Conservation (phyloP, 2,113 vertebrate genomes). For the Anser cygnoides region DNA sequence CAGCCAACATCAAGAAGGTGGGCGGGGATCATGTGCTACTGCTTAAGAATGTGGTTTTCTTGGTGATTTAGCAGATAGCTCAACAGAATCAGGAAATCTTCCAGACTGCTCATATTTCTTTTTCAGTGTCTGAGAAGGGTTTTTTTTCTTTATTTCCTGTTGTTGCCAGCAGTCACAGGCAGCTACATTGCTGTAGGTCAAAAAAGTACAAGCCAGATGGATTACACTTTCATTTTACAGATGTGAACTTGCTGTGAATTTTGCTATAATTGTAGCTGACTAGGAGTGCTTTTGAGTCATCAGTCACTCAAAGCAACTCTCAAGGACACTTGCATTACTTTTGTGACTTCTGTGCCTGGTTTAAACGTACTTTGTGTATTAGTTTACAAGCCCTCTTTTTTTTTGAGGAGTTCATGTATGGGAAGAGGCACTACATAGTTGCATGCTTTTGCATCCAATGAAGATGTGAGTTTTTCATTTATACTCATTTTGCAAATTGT, state of each 20-base stretch:
- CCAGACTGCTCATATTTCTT: constrained; percentile 2
- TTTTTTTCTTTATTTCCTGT: neutral
- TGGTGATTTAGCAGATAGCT: constrained; percentile 28
- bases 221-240: neutral
- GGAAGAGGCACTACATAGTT: neutral
- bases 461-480: neutral
- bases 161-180: neutral
- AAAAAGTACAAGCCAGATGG: neutral
- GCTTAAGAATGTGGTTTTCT: constrained; percentile 26
- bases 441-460: neutral
- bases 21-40: neutral
- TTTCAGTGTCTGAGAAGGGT: neutral
- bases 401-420: neutral
- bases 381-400: neutral
- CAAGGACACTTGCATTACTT: neutral
- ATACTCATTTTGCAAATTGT: neutral
- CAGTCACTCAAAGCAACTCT: neutral
- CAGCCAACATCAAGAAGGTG: neutral
- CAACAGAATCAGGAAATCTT: constrained; percentile 38
- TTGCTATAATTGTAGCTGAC: neutral
- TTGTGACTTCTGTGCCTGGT: neutral
- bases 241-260: neutral
- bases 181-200: neutral
- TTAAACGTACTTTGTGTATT: neutral
- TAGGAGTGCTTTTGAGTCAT: neutral